A percentile compares a stretch with the other conserved stretches of the same genome.
Evolutionary conservation across 2,888 invertebrate species (phyloP).

Genomic region (Altica lythri): DNA sequence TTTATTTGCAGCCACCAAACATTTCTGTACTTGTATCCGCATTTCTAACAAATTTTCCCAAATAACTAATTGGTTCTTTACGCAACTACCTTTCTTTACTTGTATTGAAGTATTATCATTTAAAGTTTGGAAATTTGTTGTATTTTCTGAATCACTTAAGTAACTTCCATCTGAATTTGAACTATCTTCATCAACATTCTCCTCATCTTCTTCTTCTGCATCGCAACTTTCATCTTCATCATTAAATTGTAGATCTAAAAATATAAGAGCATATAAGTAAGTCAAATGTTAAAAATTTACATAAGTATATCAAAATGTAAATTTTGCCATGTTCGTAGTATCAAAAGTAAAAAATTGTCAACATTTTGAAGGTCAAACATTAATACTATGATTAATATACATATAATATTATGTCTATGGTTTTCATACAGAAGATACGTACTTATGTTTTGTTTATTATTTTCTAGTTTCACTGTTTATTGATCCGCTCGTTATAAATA

Average conservation of each 20-base stretch:
- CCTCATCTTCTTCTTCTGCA: constrained; percentile 59
- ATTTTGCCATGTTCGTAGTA: too few relatives aligned
- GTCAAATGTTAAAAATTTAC: too few relatives aligned
- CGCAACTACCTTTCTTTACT: constrained; percentile 68
- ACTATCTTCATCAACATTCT: constrained; percentile 40
- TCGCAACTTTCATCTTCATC: constrained; percentile 42
- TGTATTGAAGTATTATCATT: constrained; percentile 63
- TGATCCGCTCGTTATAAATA: too few relatives aligned
- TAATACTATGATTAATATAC: too few relatives aligned
- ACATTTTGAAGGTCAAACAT: too few relatives aligned
- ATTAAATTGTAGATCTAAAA: constrained; percentile 35
- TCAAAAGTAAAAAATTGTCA: too few relatives aligned
- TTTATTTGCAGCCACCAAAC: constrained; percentile 74
- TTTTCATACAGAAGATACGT: too few relatives aligned
- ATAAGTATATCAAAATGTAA: background rate
- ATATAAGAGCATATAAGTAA: too few relatives aligned
- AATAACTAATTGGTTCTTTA: constrained; percentile 71
- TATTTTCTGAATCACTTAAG: constrained; percentile 24
- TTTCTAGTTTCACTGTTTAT: too few relatives aligned
- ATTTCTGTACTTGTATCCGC: constrained; percentile 86
- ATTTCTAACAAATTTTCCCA: constrained; percentile 88
- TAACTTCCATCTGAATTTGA: constrained; percentile 25
- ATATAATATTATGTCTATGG: too few relatives aligned
- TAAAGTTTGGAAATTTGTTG: constrained; percentile 61
- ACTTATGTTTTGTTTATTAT: too few relatives aligned